Base-by-base conservation (phyloP, 2,797 vertebrate genomes). In the Sebastes matsubarae region DNA sequence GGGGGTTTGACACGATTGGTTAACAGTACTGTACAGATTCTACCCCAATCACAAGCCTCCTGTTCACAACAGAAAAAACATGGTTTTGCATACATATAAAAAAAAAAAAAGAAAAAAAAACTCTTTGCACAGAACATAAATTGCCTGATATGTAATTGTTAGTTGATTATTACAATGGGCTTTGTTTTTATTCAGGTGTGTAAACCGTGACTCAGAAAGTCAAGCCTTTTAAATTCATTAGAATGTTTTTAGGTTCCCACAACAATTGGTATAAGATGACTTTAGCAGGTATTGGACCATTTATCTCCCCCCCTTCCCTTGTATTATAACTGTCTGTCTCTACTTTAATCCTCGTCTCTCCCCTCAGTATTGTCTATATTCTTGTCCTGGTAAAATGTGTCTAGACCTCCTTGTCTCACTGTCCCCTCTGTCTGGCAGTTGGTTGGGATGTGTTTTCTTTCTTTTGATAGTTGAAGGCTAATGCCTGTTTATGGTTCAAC, bases 11-110 rank as follows among this genome's bases (percentile, higher is more conserved):
- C 81, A 63, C 25, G 90, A 91, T 93, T 87, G 88, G 92, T 93
- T 90, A 89, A 84, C 91, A 95, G 93, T 95, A 93, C 92, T 95
- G 94, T 94, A 95, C 91, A 93, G 94, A 91, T 78, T 84, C 88
- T 85, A 79, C 81, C 87, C 81, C 85, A 81, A 86, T 92, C 93
- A 93, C 89, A 87, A 72, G 84, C 89, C 91, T 92, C 92, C 91
- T 85, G 88, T 88, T 93, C 88, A 89, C 84, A 84, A 89, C 72
- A 85, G 58, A 72, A 29, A 36, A 29, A 36, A 75, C 25, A 68
- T 71, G 75, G 73, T 93, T 94, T 94, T 92, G 89, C 91, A 90
- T 87, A 88, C 74, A 84, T 84, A 63, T 79, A 73, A 83, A 80
- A 70, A 83, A 64, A 76, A 10, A 2, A 29, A 80, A 70, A 82